Percentiles rank a stretch among this genome's conserved stretches.
These are phyloP conservation scores for Caiman crocodilus DNA, from an alignment of 2,797 vertebrate species.

Conservation along the genomic window DNA sequence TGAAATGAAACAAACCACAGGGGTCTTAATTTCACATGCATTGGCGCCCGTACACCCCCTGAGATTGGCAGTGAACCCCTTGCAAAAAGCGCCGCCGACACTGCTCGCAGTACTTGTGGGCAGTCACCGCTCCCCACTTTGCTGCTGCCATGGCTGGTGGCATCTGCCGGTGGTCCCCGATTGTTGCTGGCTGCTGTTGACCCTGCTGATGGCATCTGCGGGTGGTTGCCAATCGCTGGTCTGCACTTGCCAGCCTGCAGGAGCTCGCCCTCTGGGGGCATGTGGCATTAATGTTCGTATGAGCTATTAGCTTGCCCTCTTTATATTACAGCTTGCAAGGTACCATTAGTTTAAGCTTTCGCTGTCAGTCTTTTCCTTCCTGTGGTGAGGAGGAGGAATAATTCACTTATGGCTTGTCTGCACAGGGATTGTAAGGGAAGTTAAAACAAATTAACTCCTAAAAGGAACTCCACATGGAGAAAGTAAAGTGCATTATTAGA, in stretches of 20 bases:
- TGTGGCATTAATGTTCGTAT: no score
- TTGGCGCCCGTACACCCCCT: background rate
- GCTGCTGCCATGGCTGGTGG: no score
- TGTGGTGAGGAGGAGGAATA: background rate
- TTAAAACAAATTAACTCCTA: background rate
- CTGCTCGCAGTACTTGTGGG: no score
- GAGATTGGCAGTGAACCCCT: no score
- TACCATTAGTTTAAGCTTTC: slow-evolving; percentile 47
- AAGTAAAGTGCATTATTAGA: background rate
- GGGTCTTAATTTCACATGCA: slow-evolving; percentile 59
- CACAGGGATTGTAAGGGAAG: background rate
- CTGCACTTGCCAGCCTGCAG: no score
- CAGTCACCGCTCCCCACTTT: no score
- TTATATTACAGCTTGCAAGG: slow-evolving; percentile 55
- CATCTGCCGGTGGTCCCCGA: no score
- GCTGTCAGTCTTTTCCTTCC: background rate
- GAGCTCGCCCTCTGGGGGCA: no score
- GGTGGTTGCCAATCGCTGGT: no score
- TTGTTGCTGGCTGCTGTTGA: no score
- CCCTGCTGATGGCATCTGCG: no score
- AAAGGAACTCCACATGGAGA: fast-evolving
- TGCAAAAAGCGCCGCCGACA: no score
- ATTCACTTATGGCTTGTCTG: background rate
- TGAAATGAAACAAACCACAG: slow-evolving; percentile 64
- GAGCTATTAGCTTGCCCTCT: background rate